Conservation (phyloP, 2,797 vertebrate species). For the Catharus ustulatus region DNA sequence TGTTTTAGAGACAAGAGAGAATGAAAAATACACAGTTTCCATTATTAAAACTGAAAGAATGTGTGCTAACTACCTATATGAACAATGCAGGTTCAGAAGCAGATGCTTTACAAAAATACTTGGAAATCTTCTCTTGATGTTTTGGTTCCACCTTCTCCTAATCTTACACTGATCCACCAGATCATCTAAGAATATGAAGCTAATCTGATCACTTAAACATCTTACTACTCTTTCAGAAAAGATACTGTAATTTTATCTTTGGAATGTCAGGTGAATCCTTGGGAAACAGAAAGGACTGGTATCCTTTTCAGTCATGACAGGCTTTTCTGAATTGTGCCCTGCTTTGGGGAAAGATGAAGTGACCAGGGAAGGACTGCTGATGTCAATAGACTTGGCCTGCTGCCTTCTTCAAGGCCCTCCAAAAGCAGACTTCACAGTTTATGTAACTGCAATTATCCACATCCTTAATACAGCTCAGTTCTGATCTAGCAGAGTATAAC, state of each 20-base stretch:
- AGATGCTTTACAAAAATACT: neutral
- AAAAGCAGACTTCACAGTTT: neutral
- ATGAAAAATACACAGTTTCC: neutral
- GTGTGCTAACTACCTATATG: neutral
- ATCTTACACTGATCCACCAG: neutral
- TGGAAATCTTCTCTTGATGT: neutral
- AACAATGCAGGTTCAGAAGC: neutral
- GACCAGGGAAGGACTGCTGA: neutral
- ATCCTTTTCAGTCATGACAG: neutral
- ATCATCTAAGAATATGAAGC: neutral
- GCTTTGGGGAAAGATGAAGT: neutral
- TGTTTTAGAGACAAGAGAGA: neutral
- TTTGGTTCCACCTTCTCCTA: neutral
- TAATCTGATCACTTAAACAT: slow-evolving; percentile 21
- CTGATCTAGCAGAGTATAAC: neutral
- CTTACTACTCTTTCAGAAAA: neutral
- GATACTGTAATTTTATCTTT: neutral
- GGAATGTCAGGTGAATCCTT: neutral
- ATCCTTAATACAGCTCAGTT: neutral
- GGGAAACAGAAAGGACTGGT: neutral
- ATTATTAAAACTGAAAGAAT: neutral
- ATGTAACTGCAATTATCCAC: neutral
- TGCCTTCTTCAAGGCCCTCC: neutral
- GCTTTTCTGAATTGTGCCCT: neutral
- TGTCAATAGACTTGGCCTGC: neutral